phyloP scores from a whole-genome alignment of 2,888 invertebrate genomes.

The Leptura quadrifasciata region DNA sequence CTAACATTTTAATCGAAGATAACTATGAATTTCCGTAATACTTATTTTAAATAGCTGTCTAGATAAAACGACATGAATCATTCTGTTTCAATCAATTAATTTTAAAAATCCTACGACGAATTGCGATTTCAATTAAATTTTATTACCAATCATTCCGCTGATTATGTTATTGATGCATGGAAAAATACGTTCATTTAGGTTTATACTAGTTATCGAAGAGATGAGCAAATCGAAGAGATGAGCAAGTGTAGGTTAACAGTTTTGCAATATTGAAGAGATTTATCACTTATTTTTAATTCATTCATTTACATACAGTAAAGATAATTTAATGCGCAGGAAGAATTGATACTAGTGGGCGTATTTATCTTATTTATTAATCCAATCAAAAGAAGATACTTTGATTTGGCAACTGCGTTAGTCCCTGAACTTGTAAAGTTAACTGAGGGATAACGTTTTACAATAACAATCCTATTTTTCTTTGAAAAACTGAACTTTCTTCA shows the following conservation, averaged over 20 bases:
- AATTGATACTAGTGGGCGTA: background rate
- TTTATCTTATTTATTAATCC: background rate
- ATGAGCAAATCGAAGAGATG: conserved; percentile 11
- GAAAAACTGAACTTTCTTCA: no score
- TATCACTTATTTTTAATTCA: conserved; percentile 4
- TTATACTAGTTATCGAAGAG: conserved; percentile 10
- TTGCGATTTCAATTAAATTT: conserved; percentile 21
- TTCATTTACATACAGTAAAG: conserved; percentile 10
- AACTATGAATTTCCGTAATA: background rate
- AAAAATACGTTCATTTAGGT: conserved; percentile 11
- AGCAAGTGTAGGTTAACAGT: conserved; percentile 9
- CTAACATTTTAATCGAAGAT: no score
- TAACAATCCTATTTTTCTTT: no score
- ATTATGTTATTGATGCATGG: conserved; percentile 17
- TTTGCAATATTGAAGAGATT: background rate
- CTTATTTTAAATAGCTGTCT: background rate
- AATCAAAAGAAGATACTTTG: no score
- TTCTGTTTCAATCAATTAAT: background rate
- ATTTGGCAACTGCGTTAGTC: no score
- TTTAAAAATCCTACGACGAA: background rate
- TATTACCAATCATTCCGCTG: conserved; percentile 11
- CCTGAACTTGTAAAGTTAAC: no score
- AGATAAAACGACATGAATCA: conserved; percentile 12
- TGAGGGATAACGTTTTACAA: no score
- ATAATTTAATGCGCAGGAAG: conserved; percentile 18